Base-by-base conservation (phyloP, 2,888 invertebrate genomes). In the Laspeyria flexula region DNA sequence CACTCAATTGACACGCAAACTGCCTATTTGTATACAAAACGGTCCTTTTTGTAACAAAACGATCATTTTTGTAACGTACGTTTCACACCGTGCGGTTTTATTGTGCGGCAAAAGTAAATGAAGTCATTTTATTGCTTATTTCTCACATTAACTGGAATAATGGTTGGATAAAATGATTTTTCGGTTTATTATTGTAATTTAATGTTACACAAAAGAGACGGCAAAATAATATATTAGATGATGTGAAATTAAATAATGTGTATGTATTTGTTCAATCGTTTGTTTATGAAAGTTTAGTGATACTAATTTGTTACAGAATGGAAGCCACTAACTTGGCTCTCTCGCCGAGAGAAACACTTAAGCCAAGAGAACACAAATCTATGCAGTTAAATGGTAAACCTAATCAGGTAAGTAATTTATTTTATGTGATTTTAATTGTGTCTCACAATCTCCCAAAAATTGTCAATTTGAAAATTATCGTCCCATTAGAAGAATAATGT, bases 311-410 rank as follows among this genome's bases (percentile, higher is more conserved):
- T 67, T 58, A 52, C 65, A 93, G 93, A 68, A 94, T 94, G 91
- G 94, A 93, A 75, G 91, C 93, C 40, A 93, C 93, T 15, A 91
- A 93, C 72, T 76, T 91, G 68, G 89, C 92, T 5, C 52, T 91
- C 50, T 77, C 91, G 1, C 88, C 88, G 57, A 84, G 86, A 59
- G 92, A 90, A 63, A 73, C 85, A 5, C 73, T 86, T 43, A 93
- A 90, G 75, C 82, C 88, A 33, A 85, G 93, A 56, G 93, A 93
- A 46, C 90, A 86, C 65, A 88, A 92, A 65, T 62, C 83, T 0
- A 41, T 90, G 50, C 93, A 93, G 71, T 77, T 93, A 41, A 90
- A 81, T 61, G 84, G 91, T 27, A 94, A 94, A 82, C 93, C 93
- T 9, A 94, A 94, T 75, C 94, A 94, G 85, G 94, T 94, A 83